Evolutionary conservation across 1,140 invertebrate genomes (phyloP).

Genomic region (Aphis craccivora): DNA sequence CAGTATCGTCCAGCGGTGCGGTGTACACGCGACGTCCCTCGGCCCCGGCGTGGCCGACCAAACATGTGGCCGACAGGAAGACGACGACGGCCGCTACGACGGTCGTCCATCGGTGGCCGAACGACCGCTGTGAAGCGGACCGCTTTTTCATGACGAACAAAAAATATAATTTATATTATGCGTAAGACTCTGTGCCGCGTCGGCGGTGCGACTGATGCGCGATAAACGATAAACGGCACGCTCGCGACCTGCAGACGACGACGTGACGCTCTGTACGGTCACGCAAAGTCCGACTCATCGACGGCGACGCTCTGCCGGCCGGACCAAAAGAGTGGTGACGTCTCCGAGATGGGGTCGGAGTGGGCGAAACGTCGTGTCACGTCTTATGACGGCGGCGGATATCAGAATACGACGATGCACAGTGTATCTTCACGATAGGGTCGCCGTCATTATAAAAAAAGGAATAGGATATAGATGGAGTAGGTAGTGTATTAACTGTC

Average conservation of each 20-base stretch:
- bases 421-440: no score
- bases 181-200: neutral
- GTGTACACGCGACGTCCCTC: conserved; percentile 54
- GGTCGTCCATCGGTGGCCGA: neutral
- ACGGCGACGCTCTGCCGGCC: neutral
- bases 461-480: no score
- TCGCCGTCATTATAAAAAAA: no score
- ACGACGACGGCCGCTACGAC: neutral
- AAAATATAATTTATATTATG: neutral
- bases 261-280: neutral
- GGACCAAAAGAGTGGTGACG: no score
- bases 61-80: no score
- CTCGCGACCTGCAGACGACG: neutral
- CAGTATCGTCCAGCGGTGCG: conserved; percentile 60
- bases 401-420: no score
- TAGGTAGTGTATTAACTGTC: no score
- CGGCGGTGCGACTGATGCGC: neutral
- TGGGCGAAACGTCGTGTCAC: no score
- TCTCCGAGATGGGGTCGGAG: neutral
- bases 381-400: neutral
- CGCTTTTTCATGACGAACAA: neutral
- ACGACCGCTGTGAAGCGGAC: neutral
- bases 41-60: neutral
- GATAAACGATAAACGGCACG: neutral
- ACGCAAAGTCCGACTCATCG: neutral